These are phyloP conservation scores for Colistium nudipinnis DNA, from an alignment of 2,113 vertebrate genomes.

Conservation along the genomic window DNA sequence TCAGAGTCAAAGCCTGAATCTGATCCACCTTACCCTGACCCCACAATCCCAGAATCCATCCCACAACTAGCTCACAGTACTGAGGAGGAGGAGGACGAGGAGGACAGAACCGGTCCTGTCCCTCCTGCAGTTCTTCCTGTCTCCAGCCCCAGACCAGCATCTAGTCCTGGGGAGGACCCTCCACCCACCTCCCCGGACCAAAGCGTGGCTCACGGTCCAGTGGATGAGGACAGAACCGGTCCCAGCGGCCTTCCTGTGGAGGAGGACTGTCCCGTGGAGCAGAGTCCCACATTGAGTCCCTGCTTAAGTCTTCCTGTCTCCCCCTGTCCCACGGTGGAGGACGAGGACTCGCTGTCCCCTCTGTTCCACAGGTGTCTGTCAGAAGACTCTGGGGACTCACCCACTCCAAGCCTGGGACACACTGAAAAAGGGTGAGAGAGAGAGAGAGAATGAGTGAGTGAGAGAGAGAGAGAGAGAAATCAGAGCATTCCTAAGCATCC, in stretches of 20 bases:
- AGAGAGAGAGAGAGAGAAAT: not conserved
- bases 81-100: not conserved
- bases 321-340: slow-evolving; percentile 61
- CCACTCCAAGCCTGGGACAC: slow-evolving; percentile 86
- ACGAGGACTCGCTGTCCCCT: slow-evolving; percentile 80
- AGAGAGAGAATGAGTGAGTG: not conserved
- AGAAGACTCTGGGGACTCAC: slow-evolving; percentile 86
- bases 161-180: slow-evolving; percentile 11
- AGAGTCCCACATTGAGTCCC: slow-evolving; percentile 41
- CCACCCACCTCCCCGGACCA: not conserved
- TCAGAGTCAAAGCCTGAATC: not conserved
- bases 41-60: not conserved
- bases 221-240: not conserved
- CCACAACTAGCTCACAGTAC: not conserved
- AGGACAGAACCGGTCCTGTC: slow-evolving; percentile 1
- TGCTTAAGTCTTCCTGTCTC: slow-evolving; percentile 56
- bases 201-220: not conserved
- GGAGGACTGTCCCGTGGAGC: slow-evolving; percentile 21
- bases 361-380: slow-evolving; percentile 84
- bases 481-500: no score
- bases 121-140: not conserved
- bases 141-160: slow-evolving; percentile 10
- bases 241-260: slow-evolving; percentile 22
- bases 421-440: slow-evolving; percentile 86
- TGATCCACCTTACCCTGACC: not conserved